Evolutionary conservation across 2,888 invertebrate species (phyloP).

Genomic region (Periphyllus acericola): DNA sequence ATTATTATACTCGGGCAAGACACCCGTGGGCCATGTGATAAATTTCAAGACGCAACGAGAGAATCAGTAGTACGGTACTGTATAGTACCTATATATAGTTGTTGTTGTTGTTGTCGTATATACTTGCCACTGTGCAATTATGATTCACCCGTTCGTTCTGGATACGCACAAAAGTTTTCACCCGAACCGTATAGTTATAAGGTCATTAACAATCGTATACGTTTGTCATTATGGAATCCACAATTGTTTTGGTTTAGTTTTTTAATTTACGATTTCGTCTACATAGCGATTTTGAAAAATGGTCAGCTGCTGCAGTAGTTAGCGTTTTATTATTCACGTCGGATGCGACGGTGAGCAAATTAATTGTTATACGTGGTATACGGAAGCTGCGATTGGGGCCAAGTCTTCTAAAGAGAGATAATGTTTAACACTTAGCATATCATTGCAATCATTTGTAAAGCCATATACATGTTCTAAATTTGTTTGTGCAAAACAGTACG

Average conservation of each 20-base stretch:
- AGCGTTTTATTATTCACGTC: no score
- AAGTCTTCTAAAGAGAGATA: no score
- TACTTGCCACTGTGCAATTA: not conserved
- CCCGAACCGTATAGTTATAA: not conserved
- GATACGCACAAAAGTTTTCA: not conserved
- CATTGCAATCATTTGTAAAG: no score
- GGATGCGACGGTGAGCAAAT: no score
- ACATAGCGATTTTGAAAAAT: not conserved
- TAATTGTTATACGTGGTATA: no score
- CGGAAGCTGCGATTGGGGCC: no score
- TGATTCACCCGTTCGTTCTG: slow-evolving; percentile 10
- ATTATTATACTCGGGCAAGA: slow-evolving; percentile 35
- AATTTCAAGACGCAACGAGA: slow-evolving; percentile 25
- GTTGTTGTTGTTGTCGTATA: not conserved
- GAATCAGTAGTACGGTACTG: not conserved
- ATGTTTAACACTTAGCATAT: no score
- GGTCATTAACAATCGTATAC: not conserved
- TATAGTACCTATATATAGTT: not conserved
- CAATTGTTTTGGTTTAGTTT: not conserved
- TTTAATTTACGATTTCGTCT: not conserved
- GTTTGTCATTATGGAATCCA: not conserved
- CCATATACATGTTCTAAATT: no score
- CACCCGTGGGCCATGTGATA: slow-evolving; percentile 12
- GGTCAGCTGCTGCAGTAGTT: no score
- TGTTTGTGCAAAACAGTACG: no score